phyloP scores from a whole-genome alignment of 2,888 invertebrate genomes.

The Acleris holmiana region DNA sequence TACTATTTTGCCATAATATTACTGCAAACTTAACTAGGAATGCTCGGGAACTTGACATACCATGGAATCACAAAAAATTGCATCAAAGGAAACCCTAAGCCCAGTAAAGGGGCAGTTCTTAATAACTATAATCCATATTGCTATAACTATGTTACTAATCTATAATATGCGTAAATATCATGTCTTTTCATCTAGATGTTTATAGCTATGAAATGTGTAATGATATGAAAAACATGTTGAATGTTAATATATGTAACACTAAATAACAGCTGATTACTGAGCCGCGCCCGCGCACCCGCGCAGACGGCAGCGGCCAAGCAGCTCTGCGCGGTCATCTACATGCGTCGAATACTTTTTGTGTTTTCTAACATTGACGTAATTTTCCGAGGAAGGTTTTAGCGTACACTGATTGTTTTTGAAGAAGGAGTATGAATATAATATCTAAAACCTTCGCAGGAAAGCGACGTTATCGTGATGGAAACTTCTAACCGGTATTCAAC shows the following conservation, averaged over 20 bases:
- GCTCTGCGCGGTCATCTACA: too few species aligned
- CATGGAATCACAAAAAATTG: constrained; percentile 27
- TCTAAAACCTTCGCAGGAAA: too few species aligned
- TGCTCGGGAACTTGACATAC: constrained; percentile 24
- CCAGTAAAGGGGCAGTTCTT: constrained; percentile 67
- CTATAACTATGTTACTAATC: constrained; percentile 61
- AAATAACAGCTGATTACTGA: constrained; percentile 41
- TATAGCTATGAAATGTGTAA: constrained; percentile 80
- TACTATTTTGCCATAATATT: constrained; percentile 26
- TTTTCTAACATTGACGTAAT: too few species aligned
- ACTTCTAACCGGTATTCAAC: not conserved
- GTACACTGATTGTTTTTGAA: too few species aligned
- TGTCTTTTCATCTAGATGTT: constrained; percentile 72
- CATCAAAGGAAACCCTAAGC: constrained; percentile 37
- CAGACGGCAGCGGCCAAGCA: not conserved
- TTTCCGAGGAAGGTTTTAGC: too few species aligned
- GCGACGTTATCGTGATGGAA: too few species aligned
- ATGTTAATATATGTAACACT: constrained; percentile 54
- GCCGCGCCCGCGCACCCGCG: constrained; percentile 14
- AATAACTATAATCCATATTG: constrained; percentile 57
- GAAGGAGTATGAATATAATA: too few species aligned
- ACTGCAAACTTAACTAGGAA: constrained; percentile 31
- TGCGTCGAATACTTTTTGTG: too few species aligned
- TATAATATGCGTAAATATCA: constrained; percentile 64
- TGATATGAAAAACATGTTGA: constrained; percentile 75